A percentile compares a stretch with the other conserved stretches of the same genome.
Conservation (phyloP, 1,140 invertebrate genomes). For the Drosophila subobscura region DNA sequence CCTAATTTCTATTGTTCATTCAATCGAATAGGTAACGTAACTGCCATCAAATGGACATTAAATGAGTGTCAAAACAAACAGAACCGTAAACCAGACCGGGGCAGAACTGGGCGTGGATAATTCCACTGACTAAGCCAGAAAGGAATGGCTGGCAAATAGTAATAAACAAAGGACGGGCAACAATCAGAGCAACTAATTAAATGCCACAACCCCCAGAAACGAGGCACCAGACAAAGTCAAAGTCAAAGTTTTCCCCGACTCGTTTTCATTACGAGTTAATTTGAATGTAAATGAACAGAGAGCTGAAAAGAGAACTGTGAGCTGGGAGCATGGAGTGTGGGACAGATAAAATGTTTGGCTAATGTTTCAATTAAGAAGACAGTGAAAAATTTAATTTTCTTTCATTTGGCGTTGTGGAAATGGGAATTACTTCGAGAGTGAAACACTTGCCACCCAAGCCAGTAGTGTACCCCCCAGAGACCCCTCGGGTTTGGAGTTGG, state of each 20-base stretch:
- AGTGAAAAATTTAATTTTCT: slow-evolving; percentile 83
- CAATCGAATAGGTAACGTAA: slow-evolving; percentile 20
- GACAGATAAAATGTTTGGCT: slow-evolving; percentile 75
- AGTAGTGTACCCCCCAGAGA: slow-evolving; percentile 1
- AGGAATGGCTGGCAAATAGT: slow-evolving; percentile 65
- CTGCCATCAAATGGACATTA: slow-evolving; percentile 39
- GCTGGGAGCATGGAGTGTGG: slow-evolving; percentile 1
- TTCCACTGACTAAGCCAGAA: slow-evolving; percentile 53
- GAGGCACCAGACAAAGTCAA: slow-evolving; percentile 33
- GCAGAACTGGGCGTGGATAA: slow-evolving; percentile 46
- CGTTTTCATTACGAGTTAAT: slow-evolving; percentile 83
- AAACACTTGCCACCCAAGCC: slow-evolving; percentile 52
- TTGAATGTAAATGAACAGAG: slow-evolving; percentile 82
- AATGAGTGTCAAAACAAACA: slow-evolving; percentile 66
- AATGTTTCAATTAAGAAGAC: slow-evolving; percentile 83
- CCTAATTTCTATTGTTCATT: slow-evolving; percentile 18
- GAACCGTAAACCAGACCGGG: slow-evolving; percentile 32
- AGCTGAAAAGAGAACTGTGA: slow-evolving; percentile 3
- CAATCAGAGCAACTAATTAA: slow-evolving; percentile 79
- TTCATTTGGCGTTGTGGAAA: slow-evolving; percentile 70
- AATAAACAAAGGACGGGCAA: slow-evolving; percentile 40
- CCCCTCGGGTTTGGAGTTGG: slow-evolving; percentile 5
- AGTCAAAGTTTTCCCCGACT: slow-evolving; percentile 69
- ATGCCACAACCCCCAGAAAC: slow-evolving; percentile 66
- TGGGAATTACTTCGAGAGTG: slow-evolving; percentile 25